Evolutionary conservation across 2,797 vertebrate species (phyloP).

Genomic region (Sitta carolinensis): DNA sequence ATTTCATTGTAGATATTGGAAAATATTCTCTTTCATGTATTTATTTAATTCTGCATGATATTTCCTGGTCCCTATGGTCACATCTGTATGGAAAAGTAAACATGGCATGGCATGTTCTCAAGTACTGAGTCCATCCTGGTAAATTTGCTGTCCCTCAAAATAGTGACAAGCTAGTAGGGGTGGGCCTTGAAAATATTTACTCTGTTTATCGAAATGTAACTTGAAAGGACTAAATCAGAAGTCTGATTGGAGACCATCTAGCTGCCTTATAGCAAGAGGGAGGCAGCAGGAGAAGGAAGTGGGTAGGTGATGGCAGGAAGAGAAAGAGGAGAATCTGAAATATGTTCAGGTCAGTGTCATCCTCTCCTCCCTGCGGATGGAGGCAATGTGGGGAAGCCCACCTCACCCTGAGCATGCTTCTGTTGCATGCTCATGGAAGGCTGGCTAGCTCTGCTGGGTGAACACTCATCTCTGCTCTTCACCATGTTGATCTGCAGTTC

Average conservation of each 20-base stretch:
- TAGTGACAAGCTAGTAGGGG: background rate
- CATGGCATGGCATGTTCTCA: background rate
- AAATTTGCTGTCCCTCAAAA: background rate
- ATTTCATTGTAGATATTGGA: conserved; percentile 52
- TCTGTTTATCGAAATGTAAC: background rate
- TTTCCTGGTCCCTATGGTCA: conserved; percentile 15
- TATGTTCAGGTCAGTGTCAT: background rate
- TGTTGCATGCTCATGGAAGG: background rate
- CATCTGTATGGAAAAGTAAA: conserved; percentile 29
- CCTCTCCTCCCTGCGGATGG: background rate
- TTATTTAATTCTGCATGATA: conserved; percentile 37
- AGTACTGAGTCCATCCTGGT: background rate
- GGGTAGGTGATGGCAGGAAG: background rate
- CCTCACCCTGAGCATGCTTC: background rate
- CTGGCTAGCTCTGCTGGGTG: background rate
- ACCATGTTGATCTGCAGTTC: background rate
- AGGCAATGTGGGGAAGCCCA: background rate
- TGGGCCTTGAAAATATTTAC: background rate
- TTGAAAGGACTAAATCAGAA: background rate
- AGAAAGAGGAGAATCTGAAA: background rate
- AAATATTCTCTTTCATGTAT: conserved; percentile 42
- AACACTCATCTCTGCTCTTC: background rate
- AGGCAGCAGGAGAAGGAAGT: background rate
- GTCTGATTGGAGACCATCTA: background rate
- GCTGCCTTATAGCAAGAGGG: background rate